These are phyloP conservation scores for Xylocampa areola DNA, from an alignment of 2,888 invertebrate genomes.

Conservation along the genomic window DNA sequence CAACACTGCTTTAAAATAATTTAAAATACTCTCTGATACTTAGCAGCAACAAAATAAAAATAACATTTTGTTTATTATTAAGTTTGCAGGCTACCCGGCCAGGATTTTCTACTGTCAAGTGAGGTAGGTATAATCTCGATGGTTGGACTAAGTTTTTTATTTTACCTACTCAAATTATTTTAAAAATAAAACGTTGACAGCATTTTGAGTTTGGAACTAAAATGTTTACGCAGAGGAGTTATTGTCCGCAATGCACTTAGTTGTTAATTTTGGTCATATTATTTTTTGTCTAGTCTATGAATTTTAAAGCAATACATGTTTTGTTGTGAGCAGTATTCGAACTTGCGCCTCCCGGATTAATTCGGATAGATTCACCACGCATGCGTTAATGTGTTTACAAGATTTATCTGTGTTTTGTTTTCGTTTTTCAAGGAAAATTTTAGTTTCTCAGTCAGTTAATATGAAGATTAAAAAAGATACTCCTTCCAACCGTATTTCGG, in stretches of 20 bases:
- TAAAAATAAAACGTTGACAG: conserved; percentile 65
- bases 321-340: too few species aligned
- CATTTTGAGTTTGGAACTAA: conserved; percentile 64
- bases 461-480: too few species aligned
- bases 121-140: conserved; percentile 68
- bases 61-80: conserved; percentile 73
- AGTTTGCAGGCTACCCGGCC: conserved; percentile 61
- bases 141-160: conserved; percentile 66
- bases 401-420: too few species aligned
- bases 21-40: conserved; percentile 30
- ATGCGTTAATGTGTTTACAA: too few species aligned
- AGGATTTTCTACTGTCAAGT: conserved; percentile 69
- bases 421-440: too few species aligned
- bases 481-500: too few species aligned
- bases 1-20: conserved; percentile 33
- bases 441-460: too few species aligned
- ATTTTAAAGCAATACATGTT: too few species aligned
- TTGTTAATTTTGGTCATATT: conserved; percentile 17
- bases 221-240: conserved; percentile 23
- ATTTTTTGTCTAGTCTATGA: too few species aligned
- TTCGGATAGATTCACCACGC: too few species aligned
- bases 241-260: conserved; percentile 11
- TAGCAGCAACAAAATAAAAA: conserved; percentile 53
- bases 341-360: too few species aligned
- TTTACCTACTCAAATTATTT: conserved; percentile 71